phyloP scores from a whole-genome alignment of 1,140 invertebrate genomes.

The Hestina assimilis region DNA sequence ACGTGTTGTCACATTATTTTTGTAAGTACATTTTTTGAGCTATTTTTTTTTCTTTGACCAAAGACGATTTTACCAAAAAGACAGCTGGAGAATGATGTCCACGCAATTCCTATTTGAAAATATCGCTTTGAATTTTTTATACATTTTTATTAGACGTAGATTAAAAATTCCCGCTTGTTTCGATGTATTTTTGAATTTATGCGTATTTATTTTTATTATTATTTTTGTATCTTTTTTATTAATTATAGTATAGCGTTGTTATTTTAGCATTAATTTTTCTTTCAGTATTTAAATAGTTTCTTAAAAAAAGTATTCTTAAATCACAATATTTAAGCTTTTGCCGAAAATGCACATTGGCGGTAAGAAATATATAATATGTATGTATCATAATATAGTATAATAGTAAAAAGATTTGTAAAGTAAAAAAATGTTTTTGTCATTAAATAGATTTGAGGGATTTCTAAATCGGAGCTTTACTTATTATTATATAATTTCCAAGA shows the following conservation, averaged over 20 bases:
- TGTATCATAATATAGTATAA: slow-evolving; percentile 36
- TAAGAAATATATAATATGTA: slow-evolving; percentile 39
- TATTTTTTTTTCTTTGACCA: slow-evolving; percentile 50
- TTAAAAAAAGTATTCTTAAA: slow-evolving; percentile 32
- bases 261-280: slow-evolving; percentile 35
- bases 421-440: slow-evolving; percentile 26
- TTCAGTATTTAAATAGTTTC: slow-evolving; percentile 63
- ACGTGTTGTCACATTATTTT: slow-evolving; percentile 60
- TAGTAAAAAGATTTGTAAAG: slow-evolving; percentile 47
- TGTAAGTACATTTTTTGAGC: slow-evolving; percentile 62
- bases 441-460: slow-evolving; percentile 54
- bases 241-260: slow-evolving; percentile 58
- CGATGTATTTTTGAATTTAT: slow-evolving; percentile 69
- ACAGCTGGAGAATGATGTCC: slow-evolving; percentile 27
- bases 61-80: slow-evolving; percentile 60
- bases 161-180: slow-evolving; percentile 53
- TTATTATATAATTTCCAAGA: slow-evolving; percentile 30
- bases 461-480: slow-evolving; percentile 58
- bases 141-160: slow-evolving; percentile 43
- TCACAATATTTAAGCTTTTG: slow-evolving; percentile 58
- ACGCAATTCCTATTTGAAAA: slow-evolving; percentile 55
- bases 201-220: slow-evolving; percentile 72
- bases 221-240: slow-evolving; percentile 62
- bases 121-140: slow-evolving; percentile 41
- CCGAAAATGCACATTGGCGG: slow-evolving; percentile 62